Conservation (phyloP, 1,140 invertebrate genomes). For the Pseudobourletiella spinata region DNA sequence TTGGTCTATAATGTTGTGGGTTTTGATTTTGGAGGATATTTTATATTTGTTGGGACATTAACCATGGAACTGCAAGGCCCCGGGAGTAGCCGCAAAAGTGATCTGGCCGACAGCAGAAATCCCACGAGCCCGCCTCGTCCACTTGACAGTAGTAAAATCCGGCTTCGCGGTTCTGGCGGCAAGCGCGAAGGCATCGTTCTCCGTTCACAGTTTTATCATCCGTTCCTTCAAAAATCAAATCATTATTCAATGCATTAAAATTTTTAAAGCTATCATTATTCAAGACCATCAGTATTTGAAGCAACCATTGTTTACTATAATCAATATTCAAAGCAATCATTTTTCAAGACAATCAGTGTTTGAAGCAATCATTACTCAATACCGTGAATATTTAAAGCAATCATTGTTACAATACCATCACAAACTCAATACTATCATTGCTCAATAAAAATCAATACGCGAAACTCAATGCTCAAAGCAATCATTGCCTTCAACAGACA, state of each 20-base stretch:
- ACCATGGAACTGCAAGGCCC: conserved; percentile 30
- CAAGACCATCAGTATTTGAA: neutral
- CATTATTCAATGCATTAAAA: too few relatives aligned
- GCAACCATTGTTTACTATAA: neutral
- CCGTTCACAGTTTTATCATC: conserved; percentile 30
- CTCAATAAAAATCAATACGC: too few relatives aligned
- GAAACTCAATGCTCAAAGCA: too few relatives aligned
- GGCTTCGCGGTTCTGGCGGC: conserved; percentile 30
- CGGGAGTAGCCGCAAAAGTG: conserved; percentile 33
- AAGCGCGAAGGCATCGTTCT: conserved; percentile 23
- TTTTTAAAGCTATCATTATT: neutral
- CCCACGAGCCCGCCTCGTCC: conserved; percentile 22
- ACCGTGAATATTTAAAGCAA: too few relatives aligned
- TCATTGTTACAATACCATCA: too few relatives aligned
- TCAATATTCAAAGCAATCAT: too few relatives aligned
- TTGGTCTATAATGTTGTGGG: neutral
- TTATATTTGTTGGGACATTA: neutral
- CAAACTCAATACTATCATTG: too few relatives aligned
- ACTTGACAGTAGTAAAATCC: conserved; percentile 35
- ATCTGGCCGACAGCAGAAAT: conserved; percentile 29
- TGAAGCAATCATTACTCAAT: too few relatives aligned
- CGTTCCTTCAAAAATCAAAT: neutral
- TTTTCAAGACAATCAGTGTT: too few relatives aligned
- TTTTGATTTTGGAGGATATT: neutral
- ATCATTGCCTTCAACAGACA: too few relatives aligned